Conservation (phyloP, 2,113 vertebrate species). For the Caracal caracal region DNA sequence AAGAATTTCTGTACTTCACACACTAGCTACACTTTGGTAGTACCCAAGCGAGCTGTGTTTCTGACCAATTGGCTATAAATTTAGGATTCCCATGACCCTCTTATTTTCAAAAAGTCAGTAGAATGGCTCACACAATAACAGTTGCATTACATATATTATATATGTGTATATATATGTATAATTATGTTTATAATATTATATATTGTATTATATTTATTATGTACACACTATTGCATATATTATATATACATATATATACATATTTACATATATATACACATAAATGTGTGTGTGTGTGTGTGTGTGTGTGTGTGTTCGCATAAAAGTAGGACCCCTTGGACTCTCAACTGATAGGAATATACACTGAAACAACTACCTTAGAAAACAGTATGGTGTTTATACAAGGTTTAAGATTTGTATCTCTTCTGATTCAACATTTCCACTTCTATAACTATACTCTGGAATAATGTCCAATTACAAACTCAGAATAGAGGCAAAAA, state of each 20-base stretch:
- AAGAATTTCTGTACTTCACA: not conserved
- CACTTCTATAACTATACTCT: not conserved
- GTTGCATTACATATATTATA: no score
- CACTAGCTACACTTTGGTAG: not conserved
- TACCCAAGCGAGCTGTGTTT: not conserved
- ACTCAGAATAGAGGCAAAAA: not conserved
- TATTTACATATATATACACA: no score
- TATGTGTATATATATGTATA: no score
- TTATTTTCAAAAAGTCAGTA: not conserved
- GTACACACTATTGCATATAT: no score
- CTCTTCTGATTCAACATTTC: not conserved
- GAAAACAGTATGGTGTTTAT: not conserved
- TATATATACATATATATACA: no score
- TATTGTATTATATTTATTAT: no score
- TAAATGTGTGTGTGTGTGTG: no score
- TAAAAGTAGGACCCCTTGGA: not conserved
- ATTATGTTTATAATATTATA: no score
- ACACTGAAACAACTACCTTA: not conserved
- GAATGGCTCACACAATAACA: not conserved
- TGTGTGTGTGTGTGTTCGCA: no score
- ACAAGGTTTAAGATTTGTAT: not conserved
- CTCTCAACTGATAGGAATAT: not conserved
- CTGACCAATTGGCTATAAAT: not conserved
- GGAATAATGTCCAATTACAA: not conserved
- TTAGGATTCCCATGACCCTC: not conserved